Base-by-base conservation (phyloP, 1,140 invertebrate species). In the Antheraea mylitta region DNA sequence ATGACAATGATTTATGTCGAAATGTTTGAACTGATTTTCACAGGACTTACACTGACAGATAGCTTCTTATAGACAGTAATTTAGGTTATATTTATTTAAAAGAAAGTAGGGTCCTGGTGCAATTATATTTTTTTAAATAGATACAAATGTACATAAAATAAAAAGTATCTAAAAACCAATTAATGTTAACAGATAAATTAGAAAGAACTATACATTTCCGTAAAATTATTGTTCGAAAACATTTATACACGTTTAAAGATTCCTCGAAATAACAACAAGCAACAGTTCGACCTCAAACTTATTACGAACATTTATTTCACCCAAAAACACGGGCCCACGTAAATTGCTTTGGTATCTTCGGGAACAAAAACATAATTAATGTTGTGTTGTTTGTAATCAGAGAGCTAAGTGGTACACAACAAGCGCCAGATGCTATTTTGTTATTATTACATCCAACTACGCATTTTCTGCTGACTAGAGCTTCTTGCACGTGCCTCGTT, bases 291-390 rank as follows among this genome's bases (percentile, higher is more conserved):
- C 80, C 77, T 45, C 81, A 71, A 76, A 82, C 73, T 86, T 86
- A 83, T 88, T 85, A 76, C 80, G 72, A 81, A 81, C 81, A 86
- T 88, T 86, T 81, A 77, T 85, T 85, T 82, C 38, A 8, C 71
- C 78, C 75, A 85, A 89, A 87, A 83, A 80, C 71, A 61, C 64
- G 75, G 74, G 66, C 68, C 72, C 78, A 79, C 78, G 78, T 82
- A 81, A 89, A 86, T 86, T 81, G 81, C 83, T 80, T 72, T 66
- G 74, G 73, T 72, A 83, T 83, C 84, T 87, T 84, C 76, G 71
- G 76, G 79, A 80, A 80, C 82, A 88, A 86, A 86, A 90, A 88
- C 80, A 82, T 88, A 86, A 90, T 90, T 87, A 85, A 88, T 90
- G 82, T 81, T 76, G 69, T 74, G 76, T 78, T 82, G 80, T 87